Evolutionary conservation across 2,797 vertebrate species (phyloP).

Genomic region (Muraenolepis orangiensis): DNA sequence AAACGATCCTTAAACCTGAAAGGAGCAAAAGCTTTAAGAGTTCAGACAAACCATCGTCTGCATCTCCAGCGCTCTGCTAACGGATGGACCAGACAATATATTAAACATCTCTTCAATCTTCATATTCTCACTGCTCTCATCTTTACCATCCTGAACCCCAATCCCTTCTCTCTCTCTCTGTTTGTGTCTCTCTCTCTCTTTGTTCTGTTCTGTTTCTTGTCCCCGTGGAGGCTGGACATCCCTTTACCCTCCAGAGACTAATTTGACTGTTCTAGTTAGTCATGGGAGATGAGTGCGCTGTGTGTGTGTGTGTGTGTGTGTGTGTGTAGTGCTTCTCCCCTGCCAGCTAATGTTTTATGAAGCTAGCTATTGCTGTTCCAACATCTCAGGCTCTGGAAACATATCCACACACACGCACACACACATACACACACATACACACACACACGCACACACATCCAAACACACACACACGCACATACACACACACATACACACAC

Average conservation of each 20-base stretch:
- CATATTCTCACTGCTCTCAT: conserved; percentile 2
- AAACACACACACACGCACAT: background rate
- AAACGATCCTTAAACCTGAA: too few species aligned
- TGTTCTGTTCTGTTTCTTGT: conserved; percentile 25
- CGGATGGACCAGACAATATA: too few species aligned
- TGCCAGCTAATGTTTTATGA: conserved; percentile 69
- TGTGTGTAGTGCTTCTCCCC: conserved; percentile 47
- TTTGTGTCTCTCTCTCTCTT: conserved; percentile 3
- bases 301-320: conserved; percentile 31
- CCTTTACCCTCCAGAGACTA: conserved; percentile 74
- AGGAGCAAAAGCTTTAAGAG: too few species aligned
- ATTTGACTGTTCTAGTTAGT: conserved; percentile 75
- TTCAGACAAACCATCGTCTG: too few species aligned
- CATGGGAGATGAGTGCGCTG: conserved; percentile 40
- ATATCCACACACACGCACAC: conserved; percentile 28
- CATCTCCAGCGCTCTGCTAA: too few species aligned
- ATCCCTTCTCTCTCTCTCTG: background rate
- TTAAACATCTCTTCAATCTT: too few species aligned
- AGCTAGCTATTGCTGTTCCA: conserved; percentile 56
- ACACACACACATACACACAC: conserved; percentile 28
- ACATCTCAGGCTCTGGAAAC: conserved; percentile 49
- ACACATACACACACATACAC: conserved; percentile 10
- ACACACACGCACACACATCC: conserved; percentile 6
- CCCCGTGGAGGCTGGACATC: conserved; percentile 62
- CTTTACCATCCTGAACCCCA: background rate